Percentiles rank a stretch among this genome's conserved stretches.
phyloP scores from a whole-genome alignment of 2,113 vertebrate genomes.

The Melospiza georgiana region DNA sequence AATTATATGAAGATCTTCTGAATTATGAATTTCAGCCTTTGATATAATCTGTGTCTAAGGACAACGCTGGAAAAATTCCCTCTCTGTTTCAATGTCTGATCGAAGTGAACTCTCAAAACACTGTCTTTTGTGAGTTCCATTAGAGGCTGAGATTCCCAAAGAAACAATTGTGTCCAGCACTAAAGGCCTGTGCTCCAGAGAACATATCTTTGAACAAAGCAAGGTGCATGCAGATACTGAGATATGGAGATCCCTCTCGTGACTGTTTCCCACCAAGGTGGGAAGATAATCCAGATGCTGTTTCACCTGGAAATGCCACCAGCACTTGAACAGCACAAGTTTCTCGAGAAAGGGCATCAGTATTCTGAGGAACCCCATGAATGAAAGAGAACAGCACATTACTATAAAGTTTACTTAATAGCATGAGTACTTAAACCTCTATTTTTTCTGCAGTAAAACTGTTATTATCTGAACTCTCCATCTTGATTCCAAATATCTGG shows the following conservation, averaged over 20 bases:
- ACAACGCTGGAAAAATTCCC: not conserved
- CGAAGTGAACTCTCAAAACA: not conserved
- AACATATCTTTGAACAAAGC: not conserved
- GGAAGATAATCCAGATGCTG: not conserved
- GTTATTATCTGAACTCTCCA: constrained; percentile 16
- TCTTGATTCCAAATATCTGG: constrained; percentile 56
- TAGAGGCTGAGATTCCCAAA: not conserved
- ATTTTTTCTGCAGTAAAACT: constrained; percentile 16
- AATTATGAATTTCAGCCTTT: not conserved
- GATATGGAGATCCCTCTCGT: rapidly evolving
- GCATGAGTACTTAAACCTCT: not conserved
- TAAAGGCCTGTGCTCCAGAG: not conserved
- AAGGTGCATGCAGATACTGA: not conserved
- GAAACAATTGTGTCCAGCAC: not conserved
- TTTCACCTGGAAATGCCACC: not conserved
- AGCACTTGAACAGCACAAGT: not conserved
- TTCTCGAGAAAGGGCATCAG: not conserved
- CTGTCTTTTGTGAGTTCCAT: not conserved
- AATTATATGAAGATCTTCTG: not conserved
- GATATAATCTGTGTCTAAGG: not conserved
- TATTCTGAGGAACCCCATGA: not conserved
- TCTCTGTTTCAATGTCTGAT: not conserved
- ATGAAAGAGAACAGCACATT: not conserved
- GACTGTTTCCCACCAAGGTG: not conserved
- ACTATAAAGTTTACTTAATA: not conserved